These are phyloP conservation scores for Drosophila insularis DNA, from an alignment of 1,140 invertebrate species.

Conservation along the genomic window DNA sequence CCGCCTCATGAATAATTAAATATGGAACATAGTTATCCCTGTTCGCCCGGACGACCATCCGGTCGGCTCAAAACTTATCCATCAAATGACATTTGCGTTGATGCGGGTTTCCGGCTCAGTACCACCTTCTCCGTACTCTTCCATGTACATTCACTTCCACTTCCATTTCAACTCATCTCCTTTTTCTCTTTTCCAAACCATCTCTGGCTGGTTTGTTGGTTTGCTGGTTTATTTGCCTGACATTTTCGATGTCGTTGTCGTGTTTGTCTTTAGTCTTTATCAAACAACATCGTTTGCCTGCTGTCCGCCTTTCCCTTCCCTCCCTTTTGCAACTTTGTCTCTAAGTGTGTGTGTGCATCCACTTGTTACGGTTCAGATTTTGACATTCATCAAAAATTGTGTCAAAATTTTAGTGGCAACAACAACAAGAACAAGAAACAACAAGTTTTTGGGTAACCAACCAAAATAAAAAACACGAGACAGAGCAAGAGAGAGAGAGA, in stretches of 20 bases:
- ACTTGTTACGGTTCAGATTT: slow-evolving; percentile 70
- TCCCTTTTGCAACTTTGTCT: slow-evolving; percentile 12
- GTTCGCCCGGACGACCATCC: slow-evolving; percentile 23
- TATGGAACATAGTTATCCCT: slow-evolving; percentile 69
- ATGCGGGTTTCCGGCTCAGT: slow-evolving; percentile 62
- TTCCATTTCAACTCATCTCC: neutral
- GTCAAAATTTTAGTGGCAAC: slow-evolving; percentile 66
- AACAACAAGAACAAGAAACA: slow-evolving; percentile 19
- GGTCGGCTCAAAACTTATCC: slow-evolving; percentile 68
- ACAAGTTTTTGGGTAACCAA: slow-evolving; percentile 2
- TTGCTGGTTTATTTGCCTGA: slow-evolving; percentile 4
- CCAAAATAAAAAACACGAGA: neutral
- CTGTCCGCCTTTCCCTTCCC: slow-evolving; percentile 5
- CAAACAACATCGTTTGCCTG: slow-evolving; percentile 3
- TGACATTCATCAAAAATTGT: slow-evolving; percentile 75
- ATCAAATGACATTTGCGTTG: slow-evolving; percentile 78
- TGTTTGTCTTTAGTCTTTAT: slow-evolving; percentile 58
- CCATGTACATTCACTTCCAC: too few relatives aligned
- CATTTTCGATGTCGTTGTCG: slow-evolving; percentile 6
- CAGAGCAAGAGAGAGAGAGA: neutral
- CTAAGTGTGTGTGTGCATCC: slow-evolving; percentile 15
- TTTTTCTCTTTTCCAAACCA: neutral
- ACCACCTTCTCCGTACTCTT: slow-evolving; percentile 16
- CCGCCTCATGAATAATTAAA: slow-evolving; percentile 75
- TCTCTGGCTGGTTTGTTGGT: neutral